Conservation (phyloP, 1,140 invertebrate genomes). For the Watersipora subatra region DNA sequence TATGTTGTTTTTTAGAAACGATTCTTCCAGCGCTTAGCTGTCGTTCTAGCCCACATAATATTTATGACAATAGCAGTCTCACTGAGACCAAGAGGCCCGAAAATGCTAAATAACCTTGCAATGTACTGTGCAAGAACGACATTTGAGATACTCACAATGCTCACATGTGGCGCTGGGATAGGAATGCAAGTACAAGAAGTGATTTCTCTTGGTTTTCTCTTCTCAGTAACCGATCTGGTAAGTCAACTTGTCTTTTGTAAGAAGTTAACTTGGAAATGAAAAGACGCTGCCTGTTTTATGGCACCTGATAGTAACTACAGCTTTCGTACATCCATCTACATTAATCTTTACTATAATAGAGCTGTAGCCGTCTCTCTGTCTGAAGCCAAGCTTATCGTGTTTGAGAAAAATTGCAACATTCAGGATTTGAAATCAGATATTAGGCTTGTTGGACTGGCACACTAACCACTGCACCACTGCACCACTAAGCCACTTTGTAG, state of each 20-base stretch:
- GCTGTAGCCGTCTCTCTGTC: too few relatives aligned
- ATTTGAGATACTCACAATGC: background rate
- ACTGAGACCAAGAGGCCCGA: conserved; percentile 53
- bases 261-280: too few relatives aligned
- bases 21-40: conserved; percentile 75
- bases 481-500: too few relatives aligned
- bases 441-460: too few relatives aligned
- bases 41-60: conserved; percentile 58
- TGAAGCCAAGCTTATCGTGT: too few relatives aligned
- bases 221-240: conserved; percentile 84
- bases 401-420: too few relatives aligned
- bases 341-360: too few relatives aligned
- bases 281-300: too few relatives aligned
- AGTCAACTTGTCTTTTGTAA: conserved; percentile 20
- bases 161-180: conserved; percentile 70
- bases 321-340: too few relatives aligned
- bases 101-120: conserved; percentile 42
- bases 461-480: too few relatives aligned
- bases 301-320: too few relatives aligned
- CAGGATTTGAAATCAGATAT: too few relatives aligned
- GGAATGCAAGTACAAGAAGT: conserved; percentile 84
- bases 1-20: conserved; percentile 54
- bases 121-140: background rate
- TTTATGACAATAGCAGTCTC: conserved; percentile 79
- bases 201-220: conserved; percentile 74